phyloP scores from a whole-genome alignment of 2,797 vertebrate genomes.

The Luscinia megarhynchos region DNA sequence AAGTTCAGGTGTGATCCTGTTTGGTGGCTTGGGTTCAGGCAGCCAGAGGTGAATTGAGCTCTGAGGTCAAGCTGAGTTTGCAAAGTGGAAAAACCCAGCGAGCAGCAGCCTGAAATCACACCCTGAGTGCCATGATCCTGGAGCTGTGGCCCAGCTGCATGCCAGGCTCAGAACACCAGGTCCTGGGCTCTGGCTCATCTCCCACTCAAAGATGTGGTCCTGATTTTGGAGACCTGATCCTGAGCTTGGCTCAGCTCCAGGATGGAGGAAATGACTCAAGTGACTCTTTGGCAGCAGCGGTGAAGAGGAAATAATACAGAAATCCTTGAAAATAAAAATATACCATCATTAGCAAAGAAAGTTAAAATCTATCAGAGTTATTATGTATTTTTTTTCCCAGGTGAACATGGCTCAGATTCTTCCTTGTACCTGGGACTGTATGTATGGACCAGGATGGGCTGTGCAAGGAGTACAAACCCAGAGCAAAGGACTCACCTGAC shows the following conservation, averaged over 20 bases:
- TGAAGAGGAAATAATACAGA: conserved; percentile 41
- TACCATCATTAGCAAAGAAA: neutral
- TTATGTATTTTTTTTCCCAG: fast-evolving
- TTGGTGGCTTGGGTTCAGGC: neutral
- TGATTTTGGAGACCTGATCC: conserved; percentile 50
- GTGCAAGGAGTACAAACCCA: neutral
- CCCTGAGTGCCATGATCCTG: fast-evolving
- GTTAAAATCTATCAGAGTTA: neutral
- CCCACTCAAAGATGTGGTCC: neutral
- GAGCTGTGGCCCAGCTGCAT: fast-evolving
- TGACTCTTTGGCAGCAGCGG: neutral
- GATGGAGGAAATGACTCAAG: conserved; percentile 54
- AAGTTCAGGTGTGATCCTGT: neutral
- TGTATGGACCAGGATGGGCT: fast-evolving
- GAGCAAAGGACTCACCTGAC: neutral
- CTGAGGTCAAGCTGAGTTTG: conserved; percentile 3
- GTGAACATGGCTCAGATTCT: neutral
- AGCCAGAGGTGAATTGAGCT: neutral
- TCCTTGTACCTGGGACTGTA: neutral
- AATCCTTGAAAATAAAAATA: conserved; percentile 47
- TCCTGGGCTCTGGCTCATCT: neutral
- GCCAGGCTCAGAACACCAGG: neutral
- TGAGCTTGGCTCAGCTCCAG: conserved; percentile 37
- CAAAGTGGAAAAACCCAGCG: neutral
- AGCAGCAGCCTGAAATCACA: neutral